Base-by-base conservation (phyloP, 2,113 vertebrate species). In the Todiramphus saurophagus region DNA sequence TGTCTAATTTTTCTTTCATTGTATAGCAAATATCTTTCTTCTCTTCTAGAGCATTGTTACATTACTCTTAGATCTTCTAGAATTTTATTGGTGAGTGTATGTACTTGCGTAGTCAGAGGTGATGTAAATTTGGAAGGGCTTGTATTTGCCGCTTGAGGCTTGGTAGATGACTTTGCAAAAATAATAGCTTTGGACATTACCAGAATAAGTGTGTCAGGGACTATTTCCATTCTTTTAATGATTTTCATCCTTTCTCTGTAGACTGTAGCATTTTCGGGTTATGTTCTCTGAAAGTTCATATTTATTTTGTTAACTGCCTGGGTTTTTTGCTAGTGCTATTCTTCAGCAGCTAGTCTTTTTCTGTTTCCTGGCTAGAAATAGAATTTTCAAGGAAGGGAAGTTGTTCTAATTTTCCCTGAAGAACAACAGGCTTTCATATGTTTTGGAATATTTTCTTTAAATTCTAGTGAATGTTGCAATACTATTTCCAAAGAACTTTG, bases 81-180 rank as follows among this genome's bases (percentile, higher is more conserved):
- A 11, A 17, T 84, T 75, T 41, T 41, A 21, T 62, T 35, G 16
- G 14, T 31, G n/a, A 46, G 24, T 39, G 17, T 63, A 10, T 39
- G 13, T n/a, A 11, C n/a, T 37, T 67, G 25, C 31, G 17, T 1
- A 9, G 35, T 48, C 12, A 31, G 39, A 63, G 55, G 43, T 73
- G 20, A 56, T 82, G 58, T 75, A 83, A 82, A 25, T 60, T 64
- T 44, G 14, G 14, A 48, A 81, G 77, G 76, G 9, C 23, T 69
- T 41, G 16, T 50, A 23, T 16, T 63, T 82, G 59, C 51, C 81
- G 24, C 56, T 84, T 78, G 20, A 82, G 30, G 8, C 70, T 79
- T 56, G 44, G 64, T 68, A 87, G 60, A 79, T 93, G 78, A 89
- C 62, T 79, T 51, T 89, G 83, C 89, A 84, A 82, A 95, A 96